These are phyloP conservation scores for Epinephelus moara DNA, from an alignment of 2,113 vertebrate species.

Conservation along the genomic window DNA sequence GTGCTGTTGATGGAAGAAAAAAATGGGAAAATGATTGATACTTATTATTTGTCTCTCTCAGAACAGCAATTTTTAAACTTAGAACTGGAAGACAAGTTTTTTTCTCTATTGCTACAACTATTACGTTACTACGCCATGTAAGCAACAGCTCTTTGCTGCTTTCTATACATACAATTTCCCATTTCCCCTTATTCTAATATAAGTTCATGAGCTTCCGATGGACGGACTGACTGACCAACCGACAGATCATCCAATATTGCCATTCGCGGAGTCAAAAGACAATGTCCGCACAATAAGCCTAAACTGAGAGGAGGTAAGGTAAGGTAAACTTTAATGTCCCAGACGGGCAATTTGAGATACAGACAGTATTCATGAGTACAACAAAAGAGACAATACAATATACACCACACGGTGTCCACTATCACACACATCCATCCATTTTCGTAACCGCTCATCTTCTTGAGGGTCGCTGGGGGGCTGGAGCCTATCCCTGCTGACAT, in stretches of 20 bases:
- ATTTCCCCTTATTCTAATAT: neutral
- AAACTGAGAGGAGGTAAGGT: neutral
- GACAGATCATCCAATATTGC: neutral
- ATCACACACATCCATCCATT: too few relatives aligned
- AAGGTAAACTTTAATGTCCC: too few relatives aligned
- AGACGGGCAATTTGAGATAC: too few relatives aligned
- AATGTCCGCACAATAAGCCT: neutral
- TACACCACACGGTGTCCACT: too few relatives aligned
- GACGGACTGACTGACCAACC: neutral
- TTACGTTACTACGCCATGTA: neutral
- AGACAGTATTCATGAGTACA: too few relatives aligned
- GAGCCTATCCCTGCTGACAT: too few relatives aligned
- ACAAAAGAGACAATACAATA: too few relatives aligned
- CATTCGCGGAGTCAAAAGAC: neutral
- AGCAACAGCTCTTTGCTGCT: neutral
- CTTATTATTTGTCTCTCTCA: slow-evolving; percentile 1
- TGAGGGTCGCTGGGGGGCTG: too few relatives aligned
- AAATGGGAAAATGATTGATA: slow-evolving; percentile 1
- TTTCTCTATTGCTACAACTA: neutral
- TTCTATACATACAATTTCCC: neutral
- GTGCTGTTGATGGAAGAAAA: slow-evolving; percentile 3
- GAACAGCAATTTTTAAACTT: neutral
- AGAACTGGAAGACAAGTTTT: neutral
- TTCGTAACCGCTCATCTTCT: too few relatives aligned
- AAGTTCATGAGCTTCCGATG: too few relatives aligned